Percentiles rank a stretch among this genome's conserved stretches.
Conservation (phyloP, 2,888 invertebrate genomes). For the Hylaea fasciaria region DNA sequence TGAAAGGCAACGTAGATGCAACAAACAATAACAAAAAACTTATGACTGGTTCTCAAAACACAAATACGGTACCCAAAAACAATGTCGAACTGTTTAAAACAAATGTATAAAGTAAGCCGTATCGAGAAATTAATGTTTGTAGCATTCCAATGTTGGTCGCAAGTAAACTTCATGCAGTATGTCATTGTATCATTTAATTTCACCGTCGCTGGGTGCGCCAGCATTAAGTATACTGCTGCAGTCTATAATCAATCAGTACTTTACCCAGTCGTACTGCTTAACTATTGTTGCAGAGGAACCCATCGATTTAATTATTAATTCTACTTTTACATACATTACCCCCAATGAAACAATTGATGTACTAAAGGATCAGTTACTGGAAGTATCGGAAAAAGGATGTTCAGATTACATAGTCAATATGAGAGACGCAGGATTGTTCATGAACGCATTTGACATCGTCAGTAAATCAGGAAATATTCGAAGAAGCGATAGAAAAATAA, state of each 20-base stretch:
- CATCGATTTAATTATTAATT: conserved; percentile 48
- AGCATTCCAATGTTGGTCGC: conserved; percentile 5
- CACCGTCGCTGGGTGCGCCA: conserved; percentile 26
- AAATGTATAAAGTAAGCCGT: neutral
- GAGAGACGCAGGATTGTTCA: conserved; percentile 64
- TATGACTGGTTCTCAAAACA: neutral
- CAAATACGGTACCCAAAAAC: conserved; percentile 2
- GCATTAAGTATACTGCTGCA: conserved; percentile 68
- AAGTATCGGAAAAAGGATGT: conserved; percentile 75
- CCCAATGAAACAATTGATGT: conserved; percentile 48
- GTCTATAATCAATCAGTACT: conserved; percentile 59
- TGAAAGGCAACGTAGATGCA: no score
- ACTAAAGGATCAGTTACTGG: conserved; percentile 55
- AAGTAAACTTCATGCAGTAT: conserved; percentile 19
- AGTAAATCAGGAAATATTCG: conserved; percentile 67
- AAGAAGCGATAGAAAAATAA: conserved; percentile 74
- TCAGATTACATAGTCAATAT: conserved; percentile 75
- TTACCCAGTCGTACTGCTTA: conserved; percentile 66
- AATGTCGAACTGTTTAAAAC: neutral
- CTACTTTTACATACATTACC: conserved; percentile 53
- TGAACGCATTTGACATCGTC: conserved; percentile 69
- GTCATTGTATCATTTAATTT: conserved; percentile 29
- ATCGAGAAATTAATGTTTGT: conserved; percentile 6
- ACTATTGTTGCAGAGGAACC: conserved; percentile 62
- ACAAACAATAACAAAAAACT: no score